These are phyloP conservation scores for Lucinisca nassula DNA, from an alignment of 2,888 invertebrate species.

Conservation along the genomic window DNA sequence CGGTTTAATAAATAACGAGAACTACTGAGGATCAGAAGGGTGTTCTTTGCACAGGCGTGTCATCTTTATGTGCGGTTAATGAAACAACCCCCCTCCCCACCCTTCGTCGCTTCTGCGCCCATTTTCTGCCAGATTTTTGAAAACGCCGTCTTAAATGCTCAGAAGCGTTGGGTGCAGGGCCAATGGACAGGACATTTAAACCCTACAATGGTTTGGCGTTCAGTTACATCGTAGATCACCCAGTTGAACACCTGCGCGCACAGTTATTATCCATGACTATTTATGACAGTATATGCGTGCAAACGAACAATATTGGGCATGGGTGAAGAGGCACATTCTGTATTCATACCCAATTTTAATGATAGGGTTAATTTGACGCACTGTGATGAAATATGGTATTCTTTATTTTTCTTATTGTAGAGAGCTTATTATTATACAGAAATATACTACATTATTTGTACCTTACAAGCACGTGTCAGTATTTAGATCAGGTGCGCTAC, in stretches of 20 bases:
- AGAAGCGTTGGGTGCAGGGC: too few relatives aligned
- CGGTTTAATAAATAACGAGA: too few relatives aligned
- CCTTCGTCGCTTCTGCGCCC: too few relatives aligned
- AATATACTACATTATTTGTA: not conserved
- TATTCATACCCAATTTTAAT: conserved; percentile 1
- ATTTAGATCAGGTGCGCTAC: not conserved
- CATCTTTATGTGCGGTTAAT: too few relatives aligned
- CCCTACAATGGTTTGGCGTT: too few relatives aligned
- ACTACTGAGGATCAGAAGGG: too few relatives aligned
- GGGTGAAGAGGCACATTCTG: conserved; percentile 5
- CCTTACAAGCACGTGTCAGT: not conserved
- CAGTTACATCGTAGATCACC: conserved; percentile 10
- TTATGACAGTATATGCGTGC: not conserved
- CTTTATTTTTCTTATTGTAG: not conserved
- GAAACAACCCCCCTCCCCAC: too few relatives aligned
- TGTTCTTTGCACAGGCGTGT: too few relatives aligned
- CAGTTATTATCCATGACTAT: not conserved
- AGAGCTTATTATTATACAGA: not conserved
- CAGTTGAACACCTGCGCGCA: conserved; percentile 5
- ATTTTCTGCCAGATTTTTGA: too few relatives aligned
- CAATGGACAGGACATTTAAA: too few relatives aligned
- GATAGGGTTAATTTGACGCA: not conserved
- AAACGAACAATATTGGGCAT: conserved; percentile 5
- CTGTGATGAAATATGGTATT: conserved; percentile 2
- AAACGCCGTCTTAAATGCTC: too few relatives aligned